Evolutionary conservation across 2,888 invertebrate genomes (phyloP).

Genomic region (Ophion costatus): DNA sequence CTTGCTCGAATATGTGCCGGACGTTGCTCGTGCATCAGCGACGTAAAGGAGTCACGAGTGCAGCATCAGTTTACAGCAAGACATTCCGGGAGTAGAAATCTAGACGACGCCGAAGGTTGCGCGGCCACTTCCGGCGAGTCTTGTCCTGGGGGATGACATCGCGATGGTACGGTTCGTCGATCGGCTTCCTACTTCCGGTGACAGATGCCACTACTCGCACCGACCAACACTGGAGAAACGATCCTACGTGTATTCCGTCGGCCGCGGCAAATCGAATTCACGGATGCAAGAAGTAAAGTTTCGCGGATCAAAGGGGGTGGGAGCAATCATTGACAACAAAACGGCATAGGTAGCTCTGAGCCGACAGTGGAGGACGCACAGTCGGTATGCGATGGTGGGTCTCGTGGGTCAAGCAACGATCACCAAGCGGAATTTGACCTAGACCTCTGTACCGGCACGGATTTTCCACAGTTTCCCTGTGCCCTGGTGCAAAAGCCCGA

Average conservation of each 20-base stretch:
- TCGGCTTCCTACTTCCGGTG: slow-evolving; percentile 70
- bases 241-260: slow-evolving; percentile 37
- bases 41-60: slow-evolving; percentile 51
- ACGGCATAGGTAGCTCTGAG: too few relatives aligned
- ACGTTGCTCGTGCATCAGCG: slow-evolving; percentile 53
- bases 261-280: background rate
- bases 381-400: too few relatives aligned
- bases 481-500: too few relatives aligned
- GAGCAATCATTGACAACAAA: background rate
- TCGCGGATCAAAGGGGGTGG: background rate
- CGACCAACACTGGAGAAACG: slow-evolving; percentile 54
- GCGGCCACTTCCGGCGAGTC: slow-evolving; percentile 61
- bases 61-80: slow-evolving; percentile 36
- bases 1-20: slow-evolving; percentile 39
- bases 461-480: too few relatives aligned
- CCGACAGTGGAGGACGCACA: too few relatives aligned
- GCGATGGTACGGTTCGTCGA: slow-evolving; percentile 69
- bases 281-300: background rate
- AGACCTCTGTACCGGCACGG: too few relatives aligned
- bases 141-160: slow-evolving; percentile 62
- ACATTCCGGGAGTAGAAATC: background rate
- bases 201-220: slow-evolving; percentile 66
- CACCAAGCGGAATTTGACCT: too few relatives aligned
- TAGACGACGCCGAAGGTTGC: slow-evolving; percentile 32
- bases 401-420: too few relatives aligned